A percentile compares a stretch with the other conserved stretches of the same genome.
Evolutionary conservation across 2,113 vertebrate genomes (phyloP).

Genomic region (Albula goreensis): DNA sequence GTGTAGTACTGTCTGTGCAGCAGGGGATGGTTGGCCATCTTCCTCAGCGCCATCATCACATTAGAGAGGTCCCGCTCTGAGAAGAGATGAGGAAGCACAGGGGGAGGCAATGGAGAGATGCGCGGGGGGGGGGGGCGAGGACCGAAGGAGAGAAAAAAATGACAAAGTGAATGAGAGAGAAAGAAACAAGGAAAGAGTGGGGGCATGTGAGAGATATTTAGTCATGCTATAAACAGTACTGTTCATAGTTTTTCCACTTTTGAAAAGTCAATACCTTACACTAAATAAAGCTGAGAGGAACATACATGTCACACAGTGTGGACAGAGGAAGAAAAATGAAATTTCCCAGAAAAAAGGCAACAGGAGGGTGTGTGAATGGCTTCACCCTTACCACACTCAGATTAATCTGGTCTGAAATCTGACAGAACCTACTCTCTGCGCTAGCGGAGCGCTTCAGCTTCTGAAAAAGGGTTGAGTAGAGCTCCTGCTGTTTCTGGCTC

Average conservation of each 20-base stretch:
- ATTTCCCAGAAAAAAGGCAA: no score
- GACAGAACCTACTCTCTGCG: constrained; percentile 62
- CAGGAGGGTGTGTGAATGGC: no score
- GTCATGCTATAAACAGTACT: no score
- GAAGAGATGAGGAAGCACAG: not conserved
- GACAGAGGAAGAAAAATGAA: no score
- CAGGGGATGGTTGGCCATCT: constrained; percentile 97
- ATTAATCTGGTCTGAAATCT: no score
- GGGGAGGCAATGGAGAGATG: not conserved
- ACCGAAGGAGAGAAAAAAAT: not conserved
- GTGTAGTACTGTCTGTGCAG: constrained; percentile 93
- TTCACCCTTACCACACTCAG: no score
- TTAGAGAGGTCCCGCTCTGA: constrained; percentile 86
- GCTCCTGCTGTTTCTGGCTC: constrained; percentile 84
- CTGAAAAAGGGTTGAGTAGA: constrained; percentile 79
- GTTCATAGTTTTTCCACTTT: no score
- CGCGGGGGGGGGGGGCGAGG: no score
- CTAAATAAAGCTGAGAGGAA: no score
- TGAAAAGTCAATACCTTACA: no score
- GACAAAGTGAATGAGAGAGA: not conserved
- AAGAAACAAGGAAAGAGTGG: not conserved
- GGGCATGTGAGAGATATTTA: not conserved
- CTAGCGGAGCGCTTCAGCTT: constrained; percentile 75
- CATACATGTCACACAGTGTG: no score
- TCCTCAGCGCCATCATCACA: constrained; percentile 95